phyloP scores from a whole-genome alignment of 2,888 invertebrate genomes.

The Eubasilissa splendida region DNA sequence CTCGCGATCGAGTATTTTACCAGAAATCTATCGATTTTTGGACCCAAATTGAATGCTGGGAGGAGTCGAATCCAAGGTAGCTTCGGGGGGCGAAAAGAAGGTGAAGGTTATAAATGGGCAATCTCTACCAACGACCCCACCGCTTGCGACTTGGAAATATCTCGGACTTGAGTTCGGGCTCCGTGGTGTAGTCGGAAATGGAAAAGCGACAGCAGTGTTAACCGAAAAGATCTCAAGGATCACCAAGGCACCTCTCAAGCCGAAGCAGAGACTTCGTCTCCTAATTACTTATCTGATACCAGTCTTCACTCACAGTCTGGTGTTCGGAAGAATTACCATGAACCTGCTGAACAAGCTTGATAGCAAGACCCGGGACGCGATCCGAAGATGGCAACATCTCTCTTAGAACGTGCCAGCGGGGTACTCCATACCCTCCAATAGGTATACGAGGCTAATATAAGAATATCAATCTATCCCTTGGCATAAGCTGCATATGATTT shows the following conservation, averaged over 20 bases:
- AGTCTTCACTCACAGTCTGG: constrained; percentile 1
- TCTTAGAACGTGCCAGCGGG: constrained; percentile 2
- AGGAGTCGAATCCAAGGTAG: background rate
- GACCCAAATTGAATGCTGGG: constrained; percentile 12
- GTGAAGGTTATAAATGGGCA: background rate
- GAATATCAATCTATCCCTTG: background rate
- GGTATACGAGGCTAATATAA: background rate
- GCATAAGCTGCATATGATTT: background rate
- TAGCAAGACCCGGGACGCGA: background rate
- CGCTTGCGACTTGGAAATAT: background rate
- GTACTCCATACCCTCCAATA: background rate
- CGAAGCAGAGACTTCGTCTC: constrained; percentile 18
- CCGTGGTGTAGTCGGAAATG: background rate
- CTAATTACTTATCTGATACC: constrained; percentile 12
- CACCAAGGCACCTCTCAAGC: constrained; percentile 29
- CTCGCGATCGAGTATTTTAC: background rate
- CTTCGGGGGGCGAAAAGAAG: background rate
- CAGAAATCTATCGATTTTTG: background rate
- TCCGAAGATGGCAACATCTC: constrained; percentile 4
- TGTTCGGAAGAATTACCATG: background rate
- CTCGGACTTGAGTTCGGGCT: constrained; percentile 15
- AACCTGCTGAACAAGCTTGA: background rate
- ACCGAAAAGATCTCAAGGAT: background rate
- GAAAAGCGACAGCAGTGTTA: background rate
- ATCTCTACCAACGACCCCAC: background rate